Base-by-base conservation (phyloP, 2,113 vertebrate genomes). In the Notiomystis cincta region DNA sequence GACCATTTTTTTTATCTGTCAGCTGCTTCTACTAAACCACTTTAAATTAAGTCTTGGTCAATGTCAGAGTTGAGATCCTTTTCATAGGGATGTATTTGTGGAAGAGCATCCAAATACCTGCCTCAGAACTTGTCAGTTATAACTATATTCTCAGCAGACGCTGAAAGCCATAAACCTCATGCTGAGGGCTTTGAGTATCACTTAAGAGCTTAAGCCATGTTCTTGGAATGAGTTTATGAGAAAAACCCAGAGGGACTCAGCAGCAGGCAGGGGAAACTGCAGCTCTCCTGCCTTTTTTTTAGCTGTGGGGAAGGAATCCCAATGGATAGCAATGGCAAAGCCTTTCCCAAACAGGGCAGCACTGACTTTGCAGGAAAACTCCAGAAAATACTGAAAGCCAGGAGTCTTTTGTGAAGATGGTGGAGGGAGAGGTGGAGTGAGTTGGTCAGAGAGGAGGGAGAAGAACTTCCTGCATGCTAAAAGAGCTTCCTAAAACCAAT, bases 151-250 rank as follows among this genome's bases (percentile, higher is more conserved):
- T 95, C 95, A 95, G 94, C 95, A 93, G 95, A 95, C 15, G 1
- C 4, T 80, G 91, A 88, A 91, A 97, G 81, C 94, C 75, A 73
- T 96, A 95, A 95, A 72, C 83, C 67, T 93, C 81, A 77, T 77
- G 95, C 95, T 95, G 94, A 93, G 94, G 50, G 78, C 93, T 96
- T 94, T 96, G 94, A 96, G 79, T 93, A 88, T 95, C 67, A 44
- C 78, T 96, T 96, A 88, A 93, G 91, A 89, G 67, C 82, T 89
- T 96, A 93, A 96, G 77, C 90, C 50, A 27, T 48, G 31, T 84
- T 91, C 92, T 93, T 94, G 94, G 87, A 93, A 83, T 90, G 88
- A 92, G 61, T 94, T 96, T 95, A 82, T 92, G 83, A 85, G 82
- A 76, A 85, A 93, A 97, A 58, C 78, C 64, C 13, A 0, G 72